Base-by-base conservation (phyloP, 2,797 vertebrate genomes). In the Heterohyrax brucei region DNA sequence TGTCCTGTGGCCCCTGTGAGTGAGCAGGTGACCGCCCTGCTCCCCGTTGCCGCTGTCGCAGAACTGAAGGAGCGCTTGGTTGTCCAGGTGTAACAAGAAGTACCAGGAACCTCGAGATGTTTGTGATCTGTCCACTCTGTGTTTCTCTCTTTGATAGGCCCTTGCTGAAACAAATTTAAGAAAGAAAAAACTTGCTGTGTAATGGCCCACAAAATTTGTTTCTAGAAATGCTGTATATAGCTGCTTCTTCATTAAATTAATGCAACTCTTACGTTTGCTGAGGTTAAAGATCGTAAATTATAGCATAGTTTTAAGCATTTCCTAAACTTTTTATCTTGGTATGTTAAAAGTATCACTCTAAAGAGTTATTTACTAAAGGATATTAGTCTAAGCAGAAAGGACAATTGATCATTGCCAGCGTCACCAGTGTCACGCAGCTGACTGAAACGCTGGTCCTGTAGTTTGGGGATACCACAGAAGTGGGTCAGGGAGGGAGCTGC, bases 271-370 rank as follows among this genome's bases (percentile, higher is more conserved):
- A 53, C 59, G 28, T 89, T 97, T 79, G 46, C 78, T 75, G 9
- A 77, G 46, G 76, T 75, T 62, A 78, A 50, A 30, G 46, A 22
- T 87, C 48, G 48, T 81, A 78, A 73, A 90, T 93, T 78, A 44
- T 26, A 21, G 7, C 75, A 1, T 56, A 46, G 1, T 85, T 93
- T 72, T 90, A 91, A 81, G 13, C 19, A 91, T 70, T 89, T 93
- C 50, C 44, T 95, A 86, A 82, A 76, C 50, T 30, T 91, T 93
- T 94, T 39, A 83, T 80, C 72, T 73, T 86, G 61, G 10, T 82
- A 72, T 66, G 93, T 95, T 93, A 64, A 46, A 94, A 78, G 30
- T 59, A 84, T 88, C 19, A 80, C 86, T 90, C 86, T 89, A 62
- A 94, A 81, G 56, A 44, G 5, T 88, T 76, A 19, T 59, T 89